Conservation (phyloP, 2,113 vertebrate species). For the Oncorhynchus keta region DNA sequence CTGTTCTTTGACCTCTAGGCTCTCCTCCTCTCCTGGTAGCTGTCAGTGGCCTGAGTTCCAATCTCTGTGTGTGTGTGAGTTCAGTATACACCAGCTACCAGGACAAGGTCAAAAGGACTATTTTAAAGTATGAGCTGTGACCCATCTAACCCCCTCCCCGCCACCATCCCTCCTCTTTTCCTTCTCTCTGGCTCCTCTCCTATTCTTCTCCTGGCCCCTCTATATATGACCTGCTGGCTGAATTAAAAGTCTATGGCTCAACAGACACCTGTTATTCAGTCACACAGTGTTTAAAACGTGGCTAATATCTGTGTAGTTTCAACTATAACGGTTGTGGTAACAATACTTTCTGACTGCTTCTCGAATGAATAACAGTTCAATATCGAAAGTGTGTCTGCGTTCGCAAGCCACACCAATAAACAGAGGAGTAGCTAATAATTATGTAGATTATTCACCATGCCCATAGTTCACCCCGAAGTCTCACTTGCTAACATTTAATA, state of each 20-base stretch:
- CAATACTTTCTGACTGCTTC: too few relatives aligned
- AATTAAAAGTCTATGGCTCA: neutral
- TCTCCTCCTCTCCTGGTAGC: neutral
- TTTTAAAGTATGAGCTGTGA: constrained; percentile 63
- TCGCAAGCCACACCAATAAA: too few relatives aligned
- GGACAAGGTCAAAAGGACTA: constrained; percentile 67
- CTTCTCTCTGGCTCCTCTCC: neutral
- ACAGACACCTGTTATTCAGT: neutral
- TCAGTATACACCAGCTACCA: constrained; percentile 43
- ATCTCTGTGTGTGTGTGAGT: constrained; percentile 8
- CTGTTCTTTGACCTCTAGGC: constrained; percentile 42
- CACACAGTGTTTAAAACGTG: too few relatives aligned
- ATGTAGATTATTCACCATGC: too few relatives aligned
- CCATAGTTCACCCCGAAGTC: too few relatives aligned
- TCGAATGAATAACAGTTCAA: too few relatives aligned
- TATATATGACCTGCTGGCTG: neutral
- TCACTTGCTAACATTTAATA: too few relatives aligned
- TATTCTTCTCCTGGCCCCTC: neutral
- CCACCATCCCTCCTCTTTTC: too few relatives aligned
- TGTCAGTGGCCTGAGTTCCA: constrained; percentile 40
- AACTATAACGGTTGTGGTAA: too few relatives aligned
- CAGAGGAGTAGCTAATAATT: too few relatives aligned
- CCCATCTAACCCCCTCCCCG: constrained; percentile 6
- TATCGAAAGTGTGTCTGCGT: too few relatives aligned
- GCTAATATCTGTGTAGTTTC: too few relatives aligned